Percentiles rank a stretch among this genome's conserved stretches.
phyloP scores from a whole-genome alignment of 2,113 vertebrate genomes.

The Austrofundulus limnaeus region DNA sequence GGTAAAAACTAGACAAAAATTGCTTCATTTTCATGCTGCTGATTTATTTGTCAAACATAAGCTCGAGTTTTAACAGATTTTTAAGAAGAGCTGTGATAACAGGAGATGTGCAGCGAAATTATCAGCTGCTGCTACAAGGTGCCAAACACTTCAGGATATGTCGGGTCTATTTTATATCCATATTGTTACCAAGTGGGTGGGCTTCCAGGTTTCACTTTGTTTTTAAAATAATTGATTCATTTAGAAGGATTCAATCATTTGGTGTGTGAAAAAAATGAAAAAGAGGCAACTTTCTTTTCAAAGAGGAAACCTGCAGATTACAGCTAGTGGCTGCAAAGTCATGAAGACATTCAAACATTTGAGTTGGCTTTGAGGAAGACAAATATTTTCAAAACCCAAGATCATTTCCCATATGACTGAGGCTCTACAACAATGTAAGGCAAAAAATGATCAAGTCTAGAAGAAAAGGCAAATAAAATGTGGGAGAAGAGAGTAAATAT shows the following conservation, averaged over 20 bases:
- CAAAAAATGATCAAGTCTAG: not conserved
- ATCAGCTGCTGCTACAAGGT: slow-evolving; percentile 3
- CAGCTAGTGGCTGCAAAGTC: too few species aligned
- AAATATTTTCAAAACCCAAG: too few species aligned
- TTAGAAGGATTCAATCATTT: not conserved
- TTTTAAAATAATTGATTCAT: not conserved
- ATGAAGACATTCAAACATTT: too few species aligned
- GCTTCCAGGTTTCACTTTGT: not conserved
- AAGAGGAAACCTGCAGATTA: too few species aligned
- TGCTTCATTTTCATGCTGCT: slow-evolving; percentile 17
- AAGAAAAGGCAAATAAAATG: not conserved
- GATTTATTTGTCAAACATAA: slow-evolving; percentile 21
- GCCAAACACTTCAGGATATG: not conserved
- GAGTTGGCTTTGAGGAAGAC: too few species aligned
- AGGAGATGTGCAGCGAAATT: slow-evolving; percentile 10
- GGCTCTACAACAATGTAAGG: too few species aligned
- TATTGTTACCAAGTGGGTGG: not conserved
- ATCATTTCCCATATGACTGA: too few species aligned
- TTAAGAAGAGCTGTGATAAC: slow-evolving; percentile 2
- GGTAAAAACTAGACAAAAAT: not conserved
- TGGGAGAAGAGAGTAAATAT: not conserved
- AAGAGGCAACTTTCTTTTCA: not conserved
- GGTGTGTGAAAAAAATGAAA: not conserved
- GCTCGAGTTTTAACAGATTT: slow-evolving; percentile 29
- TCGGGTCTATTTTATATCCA: not conserved